These are phyloP conservation scores for Scarus forsteni DNA, from an alignment of 2,797 vertebrate genomes.

Conservation along the genomic window DNA sequence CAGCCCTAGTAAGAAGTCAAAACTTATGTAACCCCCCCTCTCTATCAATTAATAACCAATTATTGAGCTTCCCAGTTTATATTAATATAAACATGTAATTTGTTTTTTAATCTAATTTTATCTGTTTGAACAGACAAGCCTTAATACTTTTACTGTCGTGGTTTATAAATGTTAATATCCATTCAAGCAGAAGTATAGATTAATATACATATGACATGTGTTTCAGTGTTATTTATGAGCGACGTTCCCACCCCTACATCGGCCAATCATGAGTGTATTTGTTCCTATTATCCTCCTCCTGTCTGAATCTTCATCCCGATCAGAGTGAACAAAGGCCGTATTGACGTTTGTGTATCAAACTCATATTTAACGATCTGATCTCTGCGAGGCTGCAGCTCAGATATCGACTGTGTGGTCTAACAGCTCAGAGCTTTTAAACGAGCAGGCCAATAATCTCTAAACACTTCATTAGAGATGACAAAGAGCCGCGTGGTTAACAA, in stretches of 20 bases:
- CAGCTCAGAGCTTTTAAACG: conserved; percentile 34
- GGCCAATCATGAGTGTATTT: background rate
- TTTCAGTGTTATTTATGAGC: background rate
- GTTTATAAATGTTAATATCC: no score
- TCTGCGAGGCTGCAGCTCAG: conserved; percentile 5
- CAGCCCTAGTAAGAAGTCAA: no score
- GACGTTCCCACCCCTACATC: background rate
- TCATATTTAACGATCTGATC: conserved; percentile 34
- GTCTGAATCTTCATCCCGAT: background rate
- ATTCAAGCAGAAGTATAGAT: no score
- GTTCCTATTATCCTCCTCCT: background rate
- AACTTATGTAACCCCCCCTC: no score
- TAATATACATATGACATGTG: no score
- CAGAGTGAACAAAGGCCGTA: conserved; percentile 17
- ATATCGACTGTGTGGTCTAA: conserved; percentile 56
- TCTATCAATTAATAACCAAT: no score
- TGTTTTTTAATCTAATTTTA: no score
- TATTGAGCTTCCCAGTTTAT: no score
- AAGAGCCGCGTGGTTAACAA: conserved; percentile 28
- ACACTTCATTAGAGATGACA: conserved; percentile 51
- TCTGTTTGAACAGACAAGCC: no score
- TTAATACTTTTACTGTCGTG: no score
- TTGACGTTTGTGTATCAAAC: conserved; percentile 16
- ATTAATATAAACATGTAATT: no score
- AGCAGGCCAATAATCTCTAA: conserved; percentile 38